Evolutionary conservation across 2,888 invertebrate species (phyloP).

Genomic region (Trachelus stipa): DNA sequence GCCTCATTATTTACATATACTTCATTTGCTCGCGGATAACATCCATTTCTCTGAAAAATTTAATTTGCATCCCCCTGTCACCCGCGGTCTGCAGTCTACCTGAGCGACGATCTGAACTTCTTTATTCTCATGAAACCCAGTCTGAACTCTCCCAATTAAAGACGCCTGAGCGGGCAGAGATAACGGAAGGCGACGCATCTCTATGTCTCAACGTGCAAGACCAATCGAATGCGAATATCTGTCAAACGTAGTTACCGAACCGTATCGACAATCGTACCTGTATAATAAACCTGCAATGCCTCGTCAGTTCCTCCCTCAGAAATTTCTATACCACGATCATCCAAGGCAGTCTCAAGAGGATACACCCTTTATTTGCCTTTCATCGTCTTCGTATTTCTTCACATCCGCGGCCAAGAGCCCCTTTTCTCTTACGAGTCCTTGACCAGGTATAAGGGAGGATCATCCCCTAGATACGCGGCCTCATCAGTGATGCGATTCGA

Average conservation of each 20-base stretch:
- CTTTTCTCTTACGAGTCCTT: neutral
- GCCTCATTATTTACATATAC: conserved; percentile 62
- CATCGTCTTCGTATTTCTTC: neutral
- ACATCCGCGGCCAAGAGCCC: neutral
- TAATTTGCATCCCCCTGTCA: neutral
- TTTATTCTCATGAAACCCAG: neutral
- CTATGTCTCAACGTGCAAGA: neutral
- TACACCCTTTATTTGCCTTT: neutral
- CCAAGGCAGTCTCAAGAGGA: neutral
- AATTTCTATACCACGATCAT: neutral
- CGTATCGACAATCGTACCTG: neutral
- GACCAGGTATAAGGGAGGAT: neutral
- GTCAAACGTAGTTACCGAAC: neutral
- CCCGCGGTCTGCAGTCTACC: neutral
- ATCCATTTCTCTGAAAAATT: neutral
- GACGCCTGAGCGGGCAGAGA: neutral
- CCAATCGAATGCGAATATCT: neutral
- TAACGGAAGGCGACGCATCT: neutral
- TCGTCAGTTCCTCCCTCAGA: neutral
- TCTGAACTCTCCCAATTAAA: neutral
- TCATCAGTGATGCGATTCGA: neutral
- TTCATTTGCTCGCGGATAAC: conserved; percentile 31
- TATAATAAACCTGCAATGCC: neutral
- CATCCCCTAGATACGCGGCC: neutral
- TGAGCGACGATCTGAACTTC: neutral